Evolutionary conservation across 2,888 invertebrate genomes (phyloP).

Genomic region (Onthophagus sagittarius): DNA sequence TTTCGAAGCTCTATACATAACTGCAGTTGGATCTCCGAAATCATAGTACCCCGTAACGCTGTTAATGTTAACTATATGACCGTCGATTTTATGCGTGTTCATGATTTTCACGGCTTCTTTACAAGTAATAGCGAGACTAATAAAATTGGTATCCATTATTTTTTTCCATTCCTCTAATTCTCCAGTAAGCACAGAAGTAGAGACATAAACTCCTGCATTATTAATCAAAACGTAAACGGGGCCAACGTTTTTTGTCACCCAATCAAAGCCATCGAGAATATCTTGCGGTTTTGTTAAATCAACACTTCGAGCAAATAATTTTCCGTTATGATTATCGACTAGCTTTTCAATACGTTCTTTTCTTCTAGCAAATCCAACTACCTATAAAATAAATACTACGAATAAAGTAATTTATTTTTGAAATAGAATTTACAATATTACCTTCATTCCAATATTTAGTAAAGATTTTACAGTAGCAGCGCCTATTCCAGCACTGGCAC

Average conservation of each 20-base stretch:
- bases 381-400: too few relatives aligned
- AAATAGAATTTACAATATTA: slow-evolving; percentile 10
- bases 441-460: slow-evolving; percentile 47
- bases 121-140: slow-evolving; percentile 25
- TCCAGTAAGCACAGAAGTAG: slow-evolving; percentile 24
- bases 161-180: slow-evolving; percentile 26
- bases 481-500: background rate
- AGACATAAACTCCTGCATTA: slow-evolving; percentile 28
- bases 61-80: slow-evolving; percentile 32
- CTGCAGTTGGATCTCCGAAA: slow-evolving; percentile 21
- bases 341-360: slow-evolving; percentile 21
- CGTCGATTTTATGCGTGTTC: slow-evolving; percentile 29
- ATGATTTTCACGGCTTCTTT: slow-evolving; percentile 30
- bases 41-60: slow-evolving; percentile 29
- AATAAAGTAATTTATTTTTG: background rate
- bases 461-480: slow-evolving; percentile 31
- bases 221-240: slow-evolving; percentile 32
- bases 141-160: slow-evolving; percentile 27
- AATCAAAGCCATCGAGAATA: slow-evolving; percentile 29
- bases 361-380: slow-evolving; percentile 35
- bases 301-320: slow-evolving; percentile 25
- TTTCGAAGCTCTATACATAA: slow-evolving; percentile 28
- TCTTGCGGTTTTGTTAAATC: slow-evolving; percentile 32
- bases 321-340: slow-evolving; percentile 4
- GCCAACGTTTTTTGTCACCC: slow-evolving; percentile 29